Percentiles rank a stretch among this genome's conserved stretches.
Conservation (phyloP, 2,888 invertebrate genomes). For the Subacronicta megacephala region DNA sequence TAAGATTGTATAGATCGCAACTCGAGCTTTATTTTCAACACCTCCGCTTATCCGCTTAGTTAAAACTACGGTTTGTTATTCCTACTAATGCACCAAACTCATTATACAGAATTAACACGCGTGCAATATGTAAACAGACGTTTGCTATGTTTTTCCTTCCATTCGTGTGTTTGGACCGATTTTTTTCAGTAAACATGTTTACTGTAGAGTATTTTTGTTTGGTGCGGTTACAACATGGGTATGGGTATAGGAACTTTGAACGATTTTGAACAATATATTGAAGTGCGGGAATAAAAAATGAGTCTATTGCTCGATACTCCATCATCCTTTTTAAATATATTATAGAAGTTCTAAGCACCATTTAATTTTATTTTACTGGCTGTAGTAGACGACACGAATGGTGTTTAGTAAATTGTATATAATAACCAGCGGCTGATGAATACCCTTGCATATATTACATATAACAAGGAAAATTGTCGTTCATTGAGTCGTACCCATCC, state of each 20-base stretch:
- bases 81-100: conserved; percentile 47
- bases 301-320: too few species aligned
- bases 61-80: conserved; percentile 32
- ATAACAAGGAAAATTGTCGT: neutral
- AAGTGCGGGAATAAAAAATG: too few species aligned
- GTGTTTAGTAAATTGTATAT: neutral
- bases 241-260: neutral
- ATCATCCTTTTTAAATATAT: too few species aligned
- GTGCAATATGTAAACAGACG: conserved; percentile 32
- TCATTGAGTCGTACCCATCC: neutral
- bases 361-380: too few species aligned
- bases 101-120: conserved; percentile 34
- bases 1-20: neutral
- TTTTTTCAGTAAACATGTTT: conserved; percentile 45
- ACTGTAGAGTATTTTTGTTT: conserved; percentile 28
- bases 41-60: neutral
- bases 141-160: conserved; percentile 32
- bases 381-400: neutral
- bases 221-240: neutral
- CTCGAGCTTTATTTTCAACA: conserved; percentile 19
- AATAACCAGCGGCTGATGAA: neutral
- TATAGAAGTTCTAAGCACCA: neutral
- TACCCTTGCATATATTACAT: neutral
- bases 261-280: too few species aligned
- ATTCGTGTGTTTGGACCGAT: conserved; percentile 37